Base-by-base conservation (phyloP, 2,113 vertebrate species). In the Takifugu flavidus region DNA sequence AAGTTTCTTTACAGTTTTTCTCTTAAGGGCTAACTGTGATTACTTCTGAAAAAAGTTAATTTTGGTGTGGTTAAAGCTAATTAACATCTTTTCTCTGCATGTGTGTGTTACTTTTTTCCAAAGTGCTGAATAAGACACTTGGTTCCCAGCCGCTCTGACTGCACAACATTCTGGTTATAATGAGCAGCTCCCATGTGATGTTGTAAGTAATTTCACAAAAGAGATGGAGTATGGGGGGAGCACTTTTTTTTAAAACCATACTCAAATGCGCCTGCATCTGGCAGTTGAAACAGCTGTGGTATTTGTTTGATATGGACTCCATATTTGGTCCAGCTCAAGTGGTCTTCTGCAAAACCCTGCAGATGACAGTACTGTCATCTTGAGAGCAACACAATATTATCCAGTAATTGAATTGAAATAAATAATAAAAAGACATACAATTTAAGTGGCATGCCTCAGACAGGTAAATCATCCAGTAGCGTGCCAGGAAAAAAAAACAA, bases 231-330 rank as follows among this genome's bases (percentile, higher is more conserved):
- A 20, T 49, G 49, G 50, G 61, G 56, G 71, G 59, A 72, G 20
- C 20, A 20, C 20, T 20, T 20, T 20, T 20, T 20, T 20, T 20
- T 10, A 39, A 39, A 39, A 39, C 34, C 34, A 39, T 39, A 59
- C 68, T 80, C 65, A 62, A 49, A 45, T 56, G 60, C 47, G 46
- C 60, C 58, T 34, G 60, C 59, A 75, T 65, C 52, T 72, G 80
- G 64, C 78, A 78, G 72, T 73, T 72, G 57, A 39, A 80, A 82
- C 85, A 80, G 79, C 79, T 62, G 62, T 77, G 85, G 72, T 72
- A 80, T 85, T 83, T 80, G 61, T 75, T 74, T 75, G 60, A 72
- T 68, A 62, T 45, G 49, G 54, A 77, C 78, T 20, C 20, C 71
- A 74, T 59, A 51, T 75, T 74, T 80, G 78, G 72, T 59, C 82